Evolutionary conservation across 92 coral and sea anemone genomes (phyloP), one percentile per base, ranked within the genome.

Genomic region (Hydrozoanthus gracilis): DNA sequence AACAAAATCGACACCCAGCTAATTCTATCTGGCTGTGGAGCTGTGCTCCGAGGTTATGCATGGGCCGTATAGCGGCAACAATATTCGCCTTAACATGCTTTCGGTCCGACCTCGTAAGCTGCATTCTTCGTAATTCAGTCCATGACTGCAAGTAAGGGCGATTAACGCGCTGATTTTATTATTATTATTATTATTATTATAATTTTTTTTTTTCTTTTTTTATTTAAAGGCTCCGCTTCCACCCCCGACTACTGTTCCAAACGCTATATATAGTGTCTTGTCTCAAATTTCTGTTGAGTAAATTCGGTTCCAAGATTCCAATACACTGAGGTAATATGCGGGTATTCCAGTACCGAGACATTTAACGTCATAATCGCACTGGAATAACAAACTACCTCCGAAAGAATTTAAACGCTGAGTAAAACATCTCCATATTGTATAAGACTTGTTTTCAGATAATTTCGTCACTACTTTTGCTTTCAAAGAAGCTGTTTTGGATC

Each of bases 201-300:
- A n/a, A n/a, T n/a, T n/a, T n/a, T n/a, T n/a, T n/a, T n/a, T n/a
- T n/a, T n/a, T n/a, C n/a, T n/a, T n/a, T n/a, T n/a, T n/a, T n/a
- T n/a, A n/a, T n/a, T n/a, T n/a, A n/a, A 27, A 27, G 39, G 2
- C 2, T 27, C 39, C 39, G 39, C 39, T 27, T 27, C 39, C 35
- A 73, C 27, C 54, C 47, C 4, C 58, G 58, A 49, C 58, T 12
- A 49, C 50, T 74, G 71, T 66, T 74, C 78, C 78, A 47, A 49
- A 74, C 46, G 10, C 5, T 74, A 74, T 61, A 74, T 11, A 44
- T 74, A 74, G 44, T 3, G 61, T 50, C 60, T 47, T 61, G 78
- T 74, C 61, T 49, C 5, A 74, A 74, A 74, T 50, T 74, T 74
- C 61, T 74, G 15, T 74, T 74, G 61, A 74, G 78, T 74, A n/a